A percentile compares a stretch with the other conserved stretches of the same genome.
Evolutionary conservation across 2,888 invertebrate genomes (phyloP).

Genomic region (Pediacus dermestoides): DNA sequence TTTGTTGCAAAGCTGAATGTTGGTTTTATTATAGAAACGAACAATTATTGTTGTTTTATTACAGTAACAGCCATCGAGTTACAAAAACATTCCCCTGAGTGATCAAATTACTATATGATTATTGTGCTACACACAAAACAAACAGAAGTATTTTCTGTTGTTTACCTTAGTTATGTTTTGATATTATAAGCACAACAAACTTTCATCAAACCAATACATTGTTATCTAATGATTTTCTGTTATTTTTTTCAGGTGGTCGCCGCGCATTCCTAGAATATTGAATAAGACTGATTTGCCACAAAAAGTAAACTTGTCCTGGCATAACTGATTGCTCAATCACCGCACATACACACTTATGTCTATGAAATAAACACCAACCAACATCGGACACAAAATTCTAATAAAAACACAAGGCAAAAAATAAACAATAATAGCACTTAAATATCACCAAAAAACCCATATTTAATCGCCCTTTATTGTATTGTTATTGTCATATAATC

Average conservation of each 20-base stretch:
- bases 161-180: too few relatives aligned
- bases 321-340: slow-evolving; percentile 39
- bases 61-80: too few relatives aligned
- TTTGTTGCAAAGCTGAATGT: too few relatives aligned
- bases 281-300: slow-evolving; percentile 41
- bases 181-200: too few relatives aligned
- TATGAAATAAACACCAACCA: slow-evolving; percentile 1
- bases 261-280: slow-evolving; percentile 24
- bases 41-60: too few relatives aligned
- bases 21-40: too few relatives aligned
- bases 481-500: background rate
- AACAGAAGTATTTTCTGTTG: too few relatives aligned
- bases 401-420: slow-evolving; percentile 1
- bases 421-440: slow-evolving; percentile 1
- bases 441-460: slow-evolving; percentile 1
- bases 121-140: too few relatives aligned
- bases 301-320: slow-evolving; percentile 27
- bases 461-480: background rate
- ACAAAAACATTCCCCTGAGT: too few relatives aligned
- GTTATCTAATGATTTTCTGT: background rate
- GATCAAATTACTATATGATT: too few relatives aligned
- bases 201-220: too few relatives aligned
- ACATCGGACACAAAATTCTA: background rate
- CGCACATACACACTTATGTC: slow-evolving; percentile 4
- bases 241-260: slow-evolving; percentile 27